Evolutionary conservation across 2,113 vertebrate species (phyloP), one percentile per base, ranked within the genome.

Genomic region (Hemicordylus capensis): DNA sequence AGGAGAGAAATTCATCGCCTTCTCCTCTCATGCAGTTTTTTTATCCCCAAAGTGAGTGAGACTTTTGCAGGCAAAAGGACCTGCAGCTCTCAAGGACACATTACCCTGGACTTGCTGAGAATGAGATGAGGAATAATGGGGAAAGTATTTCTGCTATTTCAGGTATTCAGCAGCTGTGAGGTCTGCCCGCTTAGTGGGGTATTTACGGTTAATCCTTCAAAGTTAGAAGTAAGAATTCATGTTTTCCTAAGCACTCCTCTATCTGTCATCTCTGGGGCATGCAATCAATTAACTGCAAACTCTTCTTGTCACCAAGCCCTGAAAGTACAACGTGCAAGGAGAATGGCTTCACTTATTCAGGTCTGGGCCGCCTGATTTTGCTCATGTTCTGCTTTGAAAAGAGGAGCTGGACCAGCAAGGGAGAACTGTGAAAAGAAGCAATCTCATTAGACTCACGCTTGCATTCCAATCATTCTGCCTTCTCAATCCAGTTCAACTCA

Each of bases 101-200:
- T 83, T 76, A 87, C 70, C n/a, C 15, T 44, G 69, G 76, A 84
- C 87, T 88, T 31, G 46, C 0, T 80, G 76, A 86, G 85, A 84
- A 70, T 61, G 83, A 42, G 28, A 81, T 14, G 24, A 44, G 88
- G 85, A 81, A 0, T 5, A 87, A 82, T 34, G 10, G 26, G 61
- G 0, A 84, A 84, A 85, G 90, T 7, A n/a, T 22, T 82, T 24
- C 54, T 59, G 31, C 67, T 59, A 70, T 82, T 73, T 59, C 28
- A 72, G 54, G 6, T 31, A 51, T 64, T 84, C 46, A 88, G n/a
- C 1, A 79, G 4, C n/a, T 48, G 6, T 34, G 4, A 1, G 42
- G 66, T 89, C 76, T 74, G 19, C 51, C 87, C 79, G 56, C 6
- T 84, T 26, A 31, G 86, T 88, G 84, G 15, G 34, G 54, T 75